Evolutionary conservation across 2,888 invertebrate genomes (phyloP).

Genomic region (Cyclophora albipunctata): DNA sequence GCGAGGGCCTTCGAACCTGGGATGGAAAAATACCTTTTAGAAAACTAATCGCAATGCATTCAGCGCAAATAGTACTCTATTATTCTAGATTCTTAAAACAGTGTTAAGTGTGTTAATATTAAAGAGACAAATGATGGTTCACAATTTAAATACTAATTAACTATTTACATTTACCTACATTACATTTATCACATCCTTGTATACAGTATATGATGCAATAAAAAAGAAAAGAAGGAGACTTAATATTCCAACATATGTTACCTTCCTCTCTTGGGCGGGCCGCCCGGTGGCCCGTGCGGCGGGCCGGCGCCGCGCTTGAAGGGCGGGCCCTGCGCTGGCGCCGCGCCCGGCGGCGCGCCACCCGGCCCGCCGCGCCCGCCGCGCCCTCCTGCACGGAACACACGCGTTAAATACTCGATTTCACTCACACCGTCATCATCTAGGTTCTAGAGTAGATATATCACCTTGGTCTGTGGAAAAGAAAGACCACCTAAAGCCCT

Average conservation of each 20-base stretch:
- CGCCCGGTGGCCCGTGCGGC: conserved; percentile 49
- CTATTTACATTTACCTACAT: too few species aligned
- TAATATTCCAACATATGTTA: conserved; percentile 15
- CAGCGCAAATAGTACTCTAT: background rate
- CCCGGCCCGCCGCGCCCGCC: conserved; percentile 44
- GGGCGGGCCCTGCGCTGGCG: conserved; percentile 22
- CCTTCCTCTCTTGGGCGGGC: conserved; percentile 63
- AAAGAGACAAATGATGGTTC: too few species aligned
- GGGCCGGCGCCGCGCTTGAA: conserved; percentile 58
- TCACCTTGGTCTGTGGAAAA: too few species aligned
- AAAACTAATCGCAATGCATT: background rate
- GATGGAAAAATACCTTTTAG: background rate
- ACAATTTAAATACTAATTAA: background rate
- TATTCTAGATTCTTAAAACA: too few species aligned
- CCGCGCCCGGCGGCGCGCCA: conserved; percentile 17
- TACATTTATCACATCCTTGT: background rate
- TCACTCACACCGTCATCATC: background rate
- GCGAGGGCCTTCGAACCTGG: conserved; percentile 56
- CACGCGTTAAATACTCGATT: conserved; percentile 17
- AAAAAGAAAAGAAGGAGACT: too few species aligned
- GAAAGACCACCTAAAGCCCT: too few species aligned
- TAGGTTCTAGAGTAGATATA: too few species aligned
- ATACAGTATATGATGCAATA: too few species aligned
- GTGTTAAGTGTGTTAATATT: background rate
- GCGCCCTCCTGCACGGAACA: conserved; percentile 44